A percentile compares a stretch with the other conserved stretches of the same genome.
Evolutionary conservation across 1,140 invertebrate genomes (phyloP).

Genomic region (Cepaea nemoralis): DNA sequence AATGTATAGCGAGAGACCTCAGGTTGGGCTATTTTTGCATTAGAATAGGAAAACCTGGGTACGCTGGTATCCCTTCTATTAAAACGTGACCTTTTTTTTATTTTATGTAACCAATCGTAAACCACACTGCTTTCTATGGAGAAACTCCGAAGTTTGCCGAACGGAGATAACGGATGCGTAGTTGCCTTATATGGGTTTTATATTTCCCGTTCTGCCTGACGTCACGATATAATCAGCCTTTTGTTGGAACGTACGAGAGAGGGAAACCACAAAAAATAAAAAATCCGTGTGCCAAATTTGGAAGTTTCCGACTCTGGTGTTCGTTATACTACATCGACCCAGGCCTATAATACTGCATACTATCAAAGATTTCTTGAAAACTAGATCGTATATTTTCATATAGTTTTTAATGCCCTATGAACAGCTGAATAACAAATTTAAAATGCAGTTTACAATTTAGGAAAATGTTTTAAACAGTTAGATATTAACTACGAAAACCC

Average conservation of each 20-base stretch:
- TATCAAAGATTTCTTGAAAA: slow-evolving; percentile 38
- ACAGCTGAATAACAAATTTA: slow-evolving; percentile 22
- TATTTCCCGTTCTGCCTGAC: slow-evolving; percentile 52
- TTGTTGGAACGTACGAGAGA: slow-evolving; percentile 45
- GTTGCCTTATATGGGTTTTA: slow-evolving; percentile 52
- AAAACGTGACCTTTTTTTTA: background rate
- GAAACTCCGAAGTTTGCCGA: slow-evolving; percentile 32
- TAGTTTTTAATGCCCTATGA: slow-evolving; percentile 28
- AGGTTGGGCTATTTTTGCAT: background rate
- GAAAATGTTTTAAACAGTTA: background rate
- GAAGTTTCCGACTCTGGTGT: slow-evolving; percentile 52
- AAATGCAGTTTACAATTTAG: slow-evolving; percentile 3
- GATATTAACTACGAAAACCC: slow-evolving; percentile 32
- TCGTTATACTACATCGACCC: slow-evolving; percentile 48
- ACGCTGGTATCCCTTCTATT: background rate
- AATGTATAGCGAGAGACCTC: slow-evolving; percentile 8
- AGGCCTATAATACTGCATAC: slow-evolving; percentile 41
- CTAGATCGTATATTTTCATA: background rate
- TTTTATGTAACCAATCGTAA: background rate
- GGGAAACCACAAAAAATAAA: too few species aligned
- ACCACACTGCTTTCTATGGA: slow-evolving; percentile 12
- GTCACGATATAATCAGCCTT: slow-evolving; percentile 44
- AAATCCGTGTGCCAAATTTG: slow-evolving; percentile 63
- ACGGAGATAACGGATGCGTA: slow-evolving; percentile 21
- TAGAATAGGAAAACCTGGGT: background rate